Evolutionary conservation across 2,888 invertebrate genomes (phyloP), one percentile per base, ranked within the genome.

Genomic region (Ochropacha duplaris): DNA sequence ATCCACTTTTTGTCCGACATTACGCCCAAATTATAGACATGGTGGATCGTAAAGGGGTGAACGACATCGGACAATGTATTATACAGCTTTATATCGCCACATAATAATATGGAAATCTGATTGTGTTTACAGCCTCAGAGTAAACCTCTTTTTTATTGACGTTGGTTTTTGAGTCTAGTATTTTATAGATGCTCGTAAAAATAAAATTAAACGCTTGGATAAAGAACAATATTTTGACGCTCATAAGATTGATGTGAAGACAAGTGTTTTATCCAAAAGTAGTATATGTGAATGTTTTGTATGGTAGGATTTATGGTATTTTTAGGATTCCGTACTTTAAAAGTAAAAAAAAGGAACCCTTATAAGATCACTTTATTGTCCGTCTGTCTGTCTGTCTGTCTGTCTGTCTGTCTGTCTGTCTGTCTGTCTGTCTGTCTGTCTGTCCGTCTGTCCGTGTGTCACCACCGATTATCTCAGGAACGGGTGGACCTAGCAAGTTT

Each of bases 61-160:
- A 83, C 58, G 83, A 78, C 83, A 77, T 74, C 54, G 65, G 66
- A 80, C 79, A 78, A 74, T 81, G 78, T 44, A 44, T 81, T 74
- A 54, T 65, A 71, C 60, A 64, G 59, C 69, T 71, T 74, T 72
- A 75, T 73, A 72, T 73, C 65, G 61, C 67, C 66, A 71, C 69
- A 69, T 78, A 75, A 79, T 77, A 76, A 72, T 79, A 84, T 81
- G 79, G 76, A 82, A 86, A 86, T 84, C 73, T 76, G 77, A 78
- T 81, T 76, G 67, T 74, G 74, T 80, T 81, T 79, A 83, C 64
- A 65, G 66, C 72, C 64, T 67, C 60, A 68, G 60, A 76, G 78
- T 78, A 81, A 79, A 79, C 72, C 56, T 69, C 61, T 64, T 63
- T 79, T 83, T 83, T 83, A 83, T 78, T 66, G 57, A 57, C 60